Evolutionary conservation across 2,888 invertebrate species (phyloP).

Genomic region (Allophyes oxyacanthae): DNA sequence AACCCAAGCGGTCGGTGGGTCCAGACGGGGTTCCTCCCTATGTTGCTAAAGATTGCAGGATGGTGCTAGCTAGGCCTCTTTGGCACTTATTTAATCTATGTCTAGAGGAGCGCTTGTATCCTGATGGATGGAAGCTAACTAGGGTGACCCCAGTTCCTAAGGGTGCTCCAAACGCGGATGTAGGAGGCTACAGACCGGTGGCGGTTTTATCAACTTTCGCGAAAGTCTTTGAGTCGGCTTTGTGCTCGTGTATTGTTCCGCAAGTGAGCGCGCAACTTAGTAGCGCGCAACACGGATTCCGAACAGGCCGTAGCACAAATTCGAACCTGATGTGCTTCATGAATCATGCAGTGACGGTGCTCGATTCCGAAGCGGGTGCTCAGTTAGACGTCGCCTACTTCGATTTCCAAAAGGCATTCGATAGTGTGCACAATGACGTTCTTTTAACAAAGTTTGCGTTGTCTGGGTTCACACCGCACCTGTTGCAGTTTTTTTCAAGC

Average conservation of each 20-base stretch:
- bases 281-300: not conserved
- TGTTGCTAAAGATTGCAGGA: not conserved
- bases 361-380: not conserved
- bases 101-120: too few species aligned
- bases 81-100: too few species aligned
- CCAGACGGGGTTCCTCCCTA: not conserved
- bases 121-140: too few species aligned
- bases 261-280: not conserved
- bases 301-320: not conserved
- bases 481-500: conserved; percentile 7
- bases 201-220: not conserved
- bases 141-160: not conserved
- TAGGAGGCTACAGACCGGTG: not conserved
- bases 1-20: not conserved
- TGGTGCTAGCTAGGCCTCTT: not conserved
- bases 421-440: not conserved
- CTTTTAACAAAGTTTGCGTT: conserved; percentile 1
- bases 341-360: not conserved
- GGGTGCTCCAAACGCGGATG: not conserved
- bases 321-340: not conserved
- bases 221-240: not conserved
- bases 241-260: not conserved
- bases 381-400: conserved; percentile 20
- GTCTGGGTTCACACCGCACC: conserved; percentile 10
- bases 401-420: conserved; percentile 17